Base-by-base conservation (phyloP, 2,888 invertebrate species). In the Harpalus rubripes region DNA sequence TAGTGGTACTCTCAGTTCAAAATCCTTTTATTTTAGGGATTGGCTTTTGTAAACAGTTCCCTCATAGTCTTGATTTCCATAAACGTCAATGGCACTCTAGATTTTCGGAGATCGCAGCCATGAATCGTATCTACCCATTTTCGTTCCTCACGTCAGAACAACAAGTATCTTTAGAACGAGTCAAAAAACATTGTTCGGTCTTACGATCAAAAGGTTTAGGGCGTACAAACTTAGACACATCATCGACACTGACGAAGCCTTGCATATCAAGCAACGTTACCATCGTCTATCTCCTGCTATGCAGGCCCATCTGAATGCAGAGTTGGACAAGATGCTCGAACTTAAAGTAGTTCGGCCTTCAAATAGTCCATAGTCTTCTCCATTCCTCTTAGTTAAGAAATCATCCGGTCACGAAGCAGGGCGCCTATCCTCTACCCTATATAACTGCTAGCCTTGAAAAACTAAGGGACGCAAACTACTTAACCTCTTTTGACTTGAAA, bases 231-330 rank as follows among this genome's bases (percentile, higher is more conserved):
- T 79, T 7, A 1, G n/a, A 26, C 78, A 81, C n/a, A 22, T 22
- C 7, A 85, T 81, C 5, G 86, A 86, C 56, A 87, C 87, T 7
- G 86, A 86, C 7, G 79, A 85, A 7, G 63, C 84, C 5, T n/a
- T 6, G 7, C 87, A 87, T 0, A 72, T 87, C 8, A 87, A 87
- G 22, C 86, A 87, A 74, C 59, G 87, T 15, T 85, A 86, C 26
- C 85, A 86, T 78, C 86, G 85, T 6, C 18, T 87, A 22, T 87
- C 87, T 0, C 87, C 87, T 5, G 83, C 72, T 18, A 86, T 86
- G 72, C 68, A 85, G 39, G 58, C 56, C 12, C 58, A 56, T n/a
- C 65, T 86, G 0, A 82, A 63, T 22, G 22, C 18, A 4, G 61
- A 63, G 8, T 1, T 63, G 0, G 22, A 63, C 7, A 16, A 22